These are phyloP conservation scores for Heterodera carotae DNA, from an alignment of 1,140 invertebrate genomes.

Conservation along the genomic window DNA sequence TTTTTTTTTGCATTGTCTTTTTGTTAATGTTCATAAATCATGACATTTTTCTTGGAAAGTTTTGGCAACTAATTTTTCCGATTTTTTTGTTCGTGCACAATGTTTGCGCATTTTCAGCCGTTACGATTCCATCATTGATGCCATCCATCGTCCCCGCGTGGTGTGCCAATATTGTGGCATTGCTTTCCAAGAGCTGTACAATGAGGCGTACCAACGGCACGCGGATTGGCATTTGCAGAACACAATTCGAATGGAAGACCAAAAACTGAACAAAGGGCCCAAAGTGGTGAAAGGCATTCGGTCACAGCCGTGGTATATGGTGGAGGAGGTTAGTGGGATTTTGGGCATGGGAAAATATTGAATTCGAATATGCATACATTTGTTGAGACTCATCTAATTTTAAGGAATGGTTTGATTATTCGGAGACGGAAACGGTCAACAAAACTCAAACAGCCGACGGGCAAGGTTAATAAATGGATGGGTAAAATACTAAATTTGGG, in stretches of 20 bases:
- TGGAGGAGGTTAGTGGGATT: conserved; percentile 20
- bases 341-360: too few species aligned
- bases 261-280: neutral
- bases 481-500: neutral
- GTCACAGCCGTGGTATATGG: conserved; percentile 41
- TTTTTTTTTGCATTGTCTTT: conserved; percentile 30
- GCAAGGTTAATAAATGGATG: neutral
- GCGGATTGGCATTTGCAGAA: conserved; percentile 56
- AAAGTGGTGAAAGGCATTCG: conserved; percentile 18
- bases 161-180: conserved; percentile 56
- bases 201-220: conserved; percentile 53
- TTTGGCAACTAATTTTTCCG: neutral
- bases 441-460: conserved; percentile 11
- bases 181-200: conserved; percentile 43
- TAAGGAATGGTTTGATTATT: conserved; percentile 50
- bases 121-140: conserved; percentile 54
- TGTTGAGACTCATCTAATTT: conserved; percentile 10
- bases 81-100: neutral
- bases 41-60: too few species aligned
- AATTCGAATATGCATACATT: too few species aligned
- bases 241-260: conserved; percentile 36
- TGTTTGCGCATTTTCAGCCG: conserved; percentile 44
- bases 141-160: conserved; percentile 41
- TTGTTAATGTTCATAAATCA: too few species aligned
- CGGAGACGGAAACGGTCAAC: conserved; percentile 50